A percentile compares a stretch with the other conserved stretches of the same genome.
Evolutionary conservation across 53 echinoderm and acorn worm species (phyloP).

Genomic region (Glandiceps talaboti): DNA sequence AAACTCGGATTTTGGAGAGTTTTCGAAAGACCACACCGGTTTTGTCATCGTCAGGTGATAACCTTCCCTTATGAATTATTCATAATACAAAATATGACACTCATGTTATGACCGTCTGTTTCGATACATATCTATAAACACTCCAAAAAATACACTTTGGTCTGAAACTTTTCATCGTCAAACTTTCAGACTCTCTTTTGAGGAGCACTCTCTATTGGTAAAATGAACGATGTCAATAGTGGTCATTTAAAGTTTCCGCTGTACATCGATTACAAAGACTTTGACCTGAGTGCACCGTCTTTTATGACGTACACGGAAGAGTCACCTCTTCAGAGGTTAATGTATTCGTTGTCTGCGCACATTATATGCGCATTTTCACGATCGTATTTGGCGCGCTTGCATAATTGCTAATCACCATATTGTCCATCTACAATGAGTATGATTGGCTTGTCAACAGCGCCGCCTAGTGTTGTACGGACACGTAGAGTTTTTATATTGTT

Average conservation of each 20-base stretch:
- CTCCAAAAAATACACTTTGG: background rate
- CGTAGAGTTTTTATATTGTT: too few relatives aligned
- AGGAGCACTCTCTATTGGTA: background rate
- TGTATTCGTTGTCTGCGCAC: background rate
- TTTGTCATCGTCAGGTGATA: background rate
- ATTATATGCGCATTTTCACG: conserved; percentile 21
- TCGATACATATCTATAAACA: background rate
- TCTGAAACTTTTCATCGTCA: background rate
- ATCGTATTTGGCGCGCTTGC: conserved; percentile 18
- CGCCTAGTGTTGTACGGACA: conserved; percentile 29
- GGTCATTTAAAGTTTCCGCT: background rate
- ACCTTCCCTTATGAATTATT: background rate
- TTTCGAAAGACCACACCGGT: background rate
- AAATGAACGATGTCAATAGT: background rate
- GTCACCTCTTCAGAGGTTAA: background rate
- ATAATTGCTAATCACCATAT: conserved; percentile 6
- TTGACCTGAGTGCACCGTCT: background rate
- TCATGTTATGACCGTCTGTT: background rate
- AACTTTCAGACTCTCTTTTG: background rate
- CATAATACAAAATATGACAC: background rate
- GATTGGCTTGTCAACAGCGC: conserved; percentile 26
- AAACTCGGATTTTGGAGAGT: background rate
- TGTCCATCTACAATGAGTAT: conserved; percentile 4
- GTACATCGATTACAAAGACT: background rate
- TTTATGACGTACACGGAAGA: background rate